Base-by-base conservation (phyloP, 2,797 vertebrate species). In the Pipistrellus pygmaeus region DNA sequence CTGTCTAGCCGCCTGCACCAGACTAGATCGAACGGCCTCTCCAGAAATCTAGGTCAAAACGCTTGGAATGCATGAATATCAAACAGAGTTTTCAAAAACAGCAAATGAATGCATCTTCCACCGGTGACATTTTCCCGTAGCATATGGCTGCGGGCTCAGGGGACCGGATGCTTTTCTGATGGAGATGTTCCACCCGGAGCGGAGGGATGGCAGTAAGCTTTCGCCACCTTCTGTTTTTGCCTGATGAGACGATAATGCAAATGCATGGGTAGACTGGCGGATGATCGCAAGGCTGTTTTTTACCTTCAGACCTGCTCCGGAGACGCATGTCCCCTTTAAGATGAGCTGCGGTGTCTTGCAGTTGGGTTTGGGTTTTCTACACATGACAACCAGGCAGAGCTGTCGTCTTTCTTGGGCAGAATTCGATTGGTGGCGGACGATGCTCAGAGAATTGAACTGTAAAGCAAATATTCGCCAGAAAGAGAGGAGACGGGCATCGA, bases 71-170 rank as follows among this genome's bases (percentile, higher is more conserved):
- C 98, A 99, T 99, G 98, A 99, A 99, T 99, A 99, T 99, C 98
- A 99, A 99, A 99, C 98, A 98, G 98, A 98, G 98, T 99, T 99
- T 98, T 99, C 98, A 99, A 99, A 99, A 99, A 98, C 98, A 98
- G 98, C 99, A 99, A 99, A 99, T 99, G 99, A 99, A 99, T 99
- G 99, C 99, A 99, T 99, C 99, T 99, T 99, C 99, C 99, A 99
- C 98, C 98, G 99, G 98, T 99, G 99, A 99, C 99, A 99, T 99
- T 99, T 99, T 99, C 98, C 98, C 98, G 98, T 96, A 98, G 98
- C 99, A 99, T 99, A 99, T 99, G 99, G 99, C 98, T 98, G 98
- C 94, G 97, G 98, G 98, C 99, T 99, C 99, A 99, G 98, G 99
- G 99, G 99, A 99, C 98, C 98, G 98, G 98, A 98, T 98, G 98